phyloP scores from a whole-genome alignment of 2,888 invertebrate species.

The Protophormia terraenovae region DNA sequence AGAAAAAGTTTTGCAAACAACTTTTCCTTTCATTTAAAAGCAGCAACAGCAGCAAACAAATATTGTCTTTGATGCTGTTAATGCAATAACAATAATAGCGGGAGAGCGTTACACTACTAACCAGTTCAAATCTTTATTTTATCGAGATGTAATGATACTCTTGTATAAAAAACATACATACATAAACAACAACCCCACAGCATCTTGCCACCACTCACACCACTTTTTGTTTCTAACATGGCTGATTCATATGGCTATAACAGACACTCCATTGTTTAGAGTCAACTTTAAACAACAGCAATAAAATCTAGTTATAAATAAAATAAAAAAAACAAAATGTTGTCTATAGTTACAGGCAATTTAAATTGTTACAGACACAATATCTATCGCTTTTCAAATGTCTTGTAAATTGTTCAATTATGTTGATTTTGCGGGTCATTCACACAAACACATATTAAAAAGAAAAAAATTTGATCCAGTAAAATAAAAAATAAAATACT shows the following conservation, averaged over 20 bases:
- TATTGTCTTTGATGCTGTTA: neutral
- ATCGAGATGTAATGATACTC: conserved; percentile 35
- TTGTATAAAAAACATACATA: too few relatives aligned
- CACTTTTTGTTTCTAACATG: conserved; percentile 3
- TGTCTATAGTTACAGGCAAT: conserved; percentile 54
- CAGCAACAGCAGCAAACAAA: neutral
- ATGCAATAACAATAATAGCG: conserved; percentile 27
- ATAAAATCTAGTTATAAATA: neutral
- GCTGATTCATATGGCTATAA: neutral
- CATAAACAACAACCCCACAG: conserved; percentile 36
- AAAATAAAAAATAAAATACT: neutral
- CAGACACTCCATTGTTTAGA: conserved; percentile 31
- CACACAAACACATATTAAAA: conserved; percentile 8
- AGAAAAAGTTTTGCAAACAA: conserved; percentile 64
- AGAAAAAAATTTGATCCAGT: neutral
- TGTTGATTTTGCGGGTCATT: conserved; percentile 49
- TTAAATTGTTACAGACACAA: conserved; percentile 30
- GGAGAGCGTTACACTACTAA: conserved; percentile 55
- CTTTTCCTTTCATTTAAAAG: conserved; percentile 65
- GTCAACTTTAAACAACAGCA: neutral
- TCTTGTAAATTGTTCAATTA: conserved; percentile 60
- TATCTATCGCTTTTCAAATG: conserved; percentile 38
- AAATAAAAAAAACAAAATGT: conserved; percentile 13
- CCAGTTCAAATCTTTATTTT: conserved; percentile 54
- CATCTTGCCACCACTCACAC: neutral